phyloP scores from a whole-genome alignment of 1,140 invertebrate species.

The Lordiphosa stackelbergi region DNA sequence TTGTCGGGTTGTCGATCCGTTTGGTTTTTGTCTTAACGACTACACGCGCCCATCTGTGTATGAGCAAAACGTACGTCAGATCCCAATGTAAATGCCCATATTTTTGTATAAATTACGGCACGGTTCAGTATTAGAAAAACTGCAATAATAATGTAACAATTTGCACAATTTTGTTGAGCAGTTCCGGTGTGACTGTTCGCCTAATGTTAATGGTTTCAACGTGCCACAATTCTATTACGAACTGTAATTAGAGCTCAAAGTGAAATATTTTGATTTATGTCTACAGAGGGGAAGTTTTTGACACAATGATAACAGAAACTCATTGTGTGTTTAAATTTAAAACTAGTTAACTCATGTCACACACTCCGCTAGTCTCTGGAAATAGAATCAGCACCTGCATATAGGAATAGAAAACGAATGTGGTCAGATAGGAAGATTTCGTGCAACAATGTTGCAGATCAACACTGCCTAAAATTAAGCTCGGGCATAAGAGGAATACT shows the following conservation, averaged over 20 bases:
- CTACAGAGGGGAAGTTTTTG: too few species aligned
- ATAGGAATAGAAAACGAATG: too few species aligned
- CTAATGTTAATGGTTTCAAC: slow-evolving; percentile 23
- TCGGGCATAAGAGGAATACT: too few species aligned
- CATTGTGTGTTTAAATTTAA: too few species aligned
- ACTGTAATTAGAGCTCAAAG: slow-evolving; percentile 8
- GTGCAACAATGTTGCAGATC: too few species aligned
- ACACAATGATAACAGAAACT: too few species aligned
- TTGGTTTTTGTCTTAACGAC: background rate
- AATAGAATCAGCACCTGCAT: too few species aligned
- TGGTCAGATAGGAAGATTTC: too few species aligned
- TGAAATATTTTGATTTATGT: slow-evolving; percentile 2
- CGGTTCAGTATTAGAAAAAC: slow-evolving; percentile 20
- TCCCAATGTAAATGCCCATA: slow-evolving; percentile 2
- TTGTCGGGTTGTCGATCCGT: background rate
- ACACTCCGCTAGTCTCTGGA: too few species aligned
- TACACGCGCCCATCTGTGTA: slow-evolving; percentile 16
- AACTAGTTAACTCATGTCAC: too few species aligned
- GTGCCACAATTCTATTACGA: slow-evolving; percentile 10
- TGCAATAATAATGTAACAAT: slow-evolving; percentile 5
- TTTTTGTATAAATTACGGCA: slow-evolving; percentile 38
- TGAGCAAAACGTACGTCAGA: background rate
- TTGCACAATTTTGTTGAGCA: slow-evolving; percentile 9
- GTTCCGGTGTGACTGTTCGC: slow-evolving; percentile 35
- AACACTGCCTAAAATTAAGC: too few species aligned